A percentile compares a stretch with the other conserved stretches of the same genome.
These are phyloP conservation scores for Pardalotus punctatus DNA, from an alignment of 2,113 vertebrate species.

Conservation along the genomic window DNA sequence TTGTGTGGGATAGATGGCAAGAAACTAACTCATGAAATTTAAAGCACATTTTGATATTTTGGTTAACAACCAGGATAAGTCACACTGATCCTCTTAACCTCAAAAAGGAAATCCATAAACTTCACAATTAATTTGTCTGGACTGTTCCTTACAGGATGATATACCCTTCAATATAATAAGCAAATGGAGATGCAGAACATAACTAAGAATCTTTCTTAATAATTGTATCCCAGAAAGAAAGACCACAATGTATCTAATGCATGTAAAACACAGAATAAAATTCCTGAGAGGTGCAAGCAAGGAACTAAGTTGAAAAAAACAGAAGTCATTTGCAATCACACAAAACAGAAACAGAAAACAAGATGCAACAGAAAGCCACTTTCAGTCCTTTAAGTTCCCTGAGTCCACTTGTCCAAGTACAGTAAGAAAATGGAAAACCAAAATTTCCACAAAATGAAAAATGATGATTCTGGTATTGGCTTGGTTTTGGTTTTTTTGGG, in stretches of 20 bases:
- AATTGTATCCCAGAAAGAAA: not conserved
- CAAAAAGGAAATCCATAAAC: not conserved
- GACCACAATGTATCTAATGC: not conserved
- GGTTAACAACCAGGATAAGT: not conserved
- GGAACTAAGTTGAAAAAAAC: not conserved
- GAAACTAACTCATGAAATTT: not conserved
- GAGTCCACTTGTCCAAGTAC: not conserved
- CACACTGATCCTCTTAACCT: not conserved
- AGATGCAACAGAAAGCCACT: not conserved
- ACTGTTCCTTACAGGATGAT: not conserved
- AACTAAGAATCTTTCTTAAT: not conserved
- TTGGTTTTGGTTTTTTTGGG: not conserved
- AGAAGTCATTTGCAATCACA: not conserved
- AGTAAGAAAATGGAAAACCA: not conserved
- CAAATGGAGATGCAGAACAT: not conserved
- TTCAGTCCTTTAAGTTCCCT: not conserved
- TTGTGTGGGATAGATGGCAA: not conserved
- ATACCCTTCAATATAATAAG: not conserved
- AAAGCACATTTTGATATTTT: not conserved
- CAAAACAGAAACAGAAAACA: too few species aligned
- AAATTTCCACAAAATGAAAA: not conserved
- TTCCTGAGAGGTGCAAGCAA: not conserved
- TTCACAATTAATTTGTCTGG: not conserved
- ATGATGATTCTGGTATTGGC: not conserved
- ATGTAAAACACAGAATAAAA: not conserved